Conservation (phyloP, 2,113 vertebrate species). For the Cichladusa arquata region DNA sequence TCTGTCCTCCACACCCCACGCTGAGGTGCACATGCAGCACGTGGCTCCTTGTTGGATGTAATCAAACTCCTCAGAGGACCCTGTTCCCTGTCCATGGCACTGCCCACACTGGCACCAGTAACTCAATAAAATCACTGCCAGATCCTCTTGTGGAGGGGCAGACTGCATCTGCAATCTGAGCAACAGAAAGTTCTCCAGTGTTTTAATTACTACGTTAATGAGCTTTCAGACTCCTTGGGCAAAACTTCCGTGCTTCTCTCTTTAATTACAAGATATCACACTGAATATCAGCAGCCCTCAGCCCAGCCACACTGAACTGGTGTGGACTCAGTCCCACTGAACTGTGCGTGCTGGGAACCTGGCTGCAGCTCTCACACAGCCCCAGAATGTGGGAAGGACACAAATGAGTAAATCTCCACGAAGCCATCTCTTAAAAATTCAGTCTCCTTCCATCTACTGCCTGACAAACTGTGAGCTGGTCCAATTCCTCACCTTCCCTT, state of each 20-base stretch:
- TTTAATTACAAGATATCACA: background rate
- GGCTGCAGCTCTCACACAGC: background rate
- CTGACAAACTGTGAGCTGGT: background rate
- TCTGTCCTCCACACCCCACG: background rate
- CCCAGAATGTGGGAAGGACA: background rate
- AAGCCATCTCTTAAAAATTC: background rate
- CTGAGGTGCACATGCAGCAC: fast-evolving
- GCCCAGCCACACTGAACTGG: background rate
- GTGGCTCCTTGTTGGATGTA: fast-evolving
- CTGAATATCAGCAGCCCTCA: background rate
- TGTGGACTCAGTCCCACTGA: background rate
- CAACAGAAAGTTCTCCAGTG: background rate
- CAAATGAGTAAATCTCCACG: background rate
- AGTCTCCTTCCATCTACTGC: background rate
- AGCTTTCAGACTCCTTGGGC: background rate
- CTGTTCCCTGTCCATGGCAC: background rate
- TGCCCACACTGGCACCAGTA: background rate
- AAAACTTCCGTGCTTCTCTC: background rate
- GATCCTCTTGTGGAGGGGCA: background rate
- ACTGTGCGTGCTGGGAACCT: background rate
- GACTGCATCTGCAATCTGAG: background rate
- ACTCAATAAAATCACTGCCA: background rate
- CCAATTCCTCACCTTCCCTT: background rate
- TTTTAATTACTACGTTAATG: background rate
- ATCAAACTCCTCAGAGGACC: background rate